A percentile compares a stretch with the other conserved stretches of the same genome.
Evolutionary conservation across 1,140 invertebrate species (phyloP).

Genomic region (Propsilocerus akamusi): DNA sequence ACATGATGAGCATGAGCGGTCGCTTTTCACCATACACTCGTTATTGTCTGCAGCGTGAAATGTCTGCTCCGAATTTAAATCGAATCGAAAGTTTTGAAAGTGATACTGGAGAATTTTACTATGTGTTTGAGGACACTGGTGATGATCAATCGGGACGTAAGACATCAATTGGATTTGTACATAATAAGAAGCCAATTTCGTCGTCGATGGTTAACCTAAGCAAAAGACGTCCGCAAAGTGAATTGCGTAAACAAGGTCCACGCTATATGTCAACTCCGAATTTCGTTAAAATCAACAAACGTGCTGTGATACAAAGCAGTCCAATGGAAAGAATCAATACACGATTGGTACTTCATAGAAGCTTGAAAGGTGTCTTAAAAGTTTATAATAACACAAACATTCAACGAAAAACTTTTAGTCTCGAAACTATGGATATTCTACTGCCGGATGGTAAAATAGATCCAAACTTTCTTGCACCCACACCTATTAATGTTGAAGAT

Average conservation of each 20-base stretch:
- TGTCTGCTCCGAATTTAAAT: not conserved
- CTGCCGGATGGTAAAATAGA: not conserved
- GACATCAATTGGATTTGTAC: not conserved
- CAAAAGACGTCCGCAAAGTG: not conserved
- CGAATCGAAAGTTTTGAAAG: constrained; percentile 1
- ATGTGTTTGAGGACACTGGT: not conserved
- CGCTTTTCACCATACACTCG: not conserved
- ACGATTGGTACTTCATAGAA: not conserved
- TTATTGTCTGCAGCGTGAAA: not conserved
- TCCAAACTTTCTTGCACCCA: not conserved
- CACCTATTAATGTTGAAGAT: not conserved
- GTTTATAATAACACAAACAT: not conserved
- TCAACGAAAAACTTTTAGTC: not conserved
- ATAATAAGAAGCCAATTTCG: not conserved
- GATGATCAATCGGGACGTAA: not conserved
- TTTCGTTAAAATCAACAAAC: not conserved
- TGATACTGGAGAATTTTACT: not conserved
- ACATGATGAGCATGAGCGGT: not conserved
- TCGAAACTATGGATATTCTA: not conserved
- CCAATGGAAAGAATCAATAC: not conserved
- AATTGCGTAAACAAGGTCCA: not conserved
- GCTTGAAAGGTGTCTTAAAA: not conserved
- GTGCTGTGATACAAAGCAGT: not conserved
- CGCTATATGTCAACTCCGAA: not conserved
- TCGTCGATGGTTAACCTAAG: not conserved